Percentiles rank a stretch among this genome's conserved stretches.
Evolutionary conservation across 1,140 invertebrate species (phyloP).

Genomic region (Panagrolaimus sp.): DNA sequence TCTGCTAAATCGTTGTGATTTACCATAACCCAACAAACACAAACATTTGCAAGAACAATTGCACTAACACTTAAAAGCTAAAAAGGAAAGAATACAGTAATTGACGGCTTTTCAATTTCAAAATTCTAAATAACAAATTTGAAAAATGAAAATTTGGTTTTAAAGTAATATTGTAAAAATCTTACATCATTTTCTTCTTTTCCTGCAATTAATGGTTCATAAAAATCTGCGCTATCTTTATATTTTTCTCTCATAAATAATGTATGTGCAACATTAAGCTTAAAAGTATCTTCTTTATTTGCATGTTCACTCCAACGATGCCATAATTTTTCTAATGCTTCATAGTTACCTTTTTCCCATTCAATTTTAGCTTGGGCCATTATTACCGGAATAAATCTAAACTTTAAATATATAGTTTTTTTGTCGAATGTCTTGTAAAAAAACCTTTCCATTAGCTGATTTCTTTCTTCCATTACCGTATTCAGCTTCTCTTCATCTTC

Average conservation of each 20-base stretch:
- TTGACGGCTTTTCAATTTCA: no score
- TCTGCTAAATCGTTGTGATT: slow-evolving; percentile 91
- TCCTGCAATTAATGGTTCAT: background rate
- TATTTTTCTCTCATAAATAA: slow-evolving; percentile 93
- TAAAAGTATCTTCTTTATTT: slow-evolving; percentile 91
- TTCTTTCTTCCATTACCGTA: slow-evolving; percentile 28
- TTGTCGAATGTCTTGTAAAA: no score
- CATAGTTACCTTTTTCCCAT: slow-evolving; percentile 93
- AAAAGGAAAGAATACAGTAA: slow-evolving; percentile 57
- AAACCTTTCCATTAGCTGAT: slow-evolving; percentile 22
- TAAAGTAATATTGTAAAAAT: slow-evolving; percentile 53
- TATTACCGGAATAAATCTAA: slow-evolving; percentile 76
- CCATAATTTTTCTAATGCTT: slow-evolving; percentile 60
- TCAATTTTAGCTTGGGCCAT: slow-evolving; percentile 99
- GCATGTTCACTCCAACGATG: slow-evolving; percentile 95
- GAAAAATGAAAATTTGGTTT: no score
- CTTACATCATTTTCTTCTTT: slow-evolving; percentile 68
- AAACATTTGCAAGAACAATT: slow-evolving; percentile 92
- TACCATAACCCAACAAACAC: slow-evolving; percentile 98
- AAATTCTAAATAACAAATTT: no score
- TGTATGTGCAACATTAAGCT: slow-evolving; percentile 94
- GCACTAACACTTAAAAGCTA: no score
- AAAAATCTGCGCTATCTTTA: slow-evolving; percentile 7
- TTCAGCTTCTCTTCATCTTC: slow-evolving; percentile 29
- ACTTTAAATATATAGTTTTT: no score